Evolutionary conservation across 2,113 vertebrate genomes (phyloP).

Genomic region (Hyaena hyaena): DNA sequence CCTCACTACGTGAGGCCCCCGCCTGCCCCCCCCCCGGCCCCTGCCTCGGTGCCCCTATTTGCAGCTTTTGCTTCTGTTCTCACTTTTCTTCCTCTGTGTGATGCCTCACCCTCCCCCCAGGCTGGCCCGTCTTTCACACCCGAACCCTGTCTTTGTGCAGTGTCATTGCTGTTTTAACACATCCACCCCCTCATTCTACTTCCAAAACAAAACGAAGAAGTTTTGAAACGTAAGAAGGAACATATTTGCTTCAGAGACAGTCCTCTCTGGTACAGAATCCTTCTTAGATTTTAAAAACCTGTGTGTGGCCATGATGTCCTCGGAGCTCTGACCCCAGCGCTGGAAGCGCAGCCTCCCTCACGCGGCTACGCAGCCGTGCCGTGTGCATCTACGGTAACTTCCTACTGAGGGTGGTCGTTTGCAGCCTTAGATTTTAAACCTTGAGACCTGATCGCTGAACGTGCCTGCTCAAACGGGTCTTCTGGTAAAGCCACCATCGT

Average conservation of each 20-base stretch:
- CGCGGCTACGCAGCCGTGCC: rapidly evolving
- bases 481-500: rapidly evolving
- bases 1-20: neutral
- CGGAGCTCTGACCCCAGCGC: rapidly evolving
- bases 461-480: rapidly evolving
- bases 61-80: rapidly evolving
- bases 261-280: rapidly evolving
- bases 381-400: rapidly evolving
- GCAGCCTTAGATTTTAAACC: no score
- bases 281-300: neutral
- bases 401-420: rapidly evolving
- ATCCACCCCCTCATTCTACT: rapidly evolving
- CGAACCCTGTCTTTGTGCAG: rapidly evolving
- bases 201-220: no score
- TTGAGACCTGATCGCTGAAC: rapidly evolving
- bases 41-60: rapidly evolving
- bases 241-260: rapidly evolving
- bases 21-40: no score
- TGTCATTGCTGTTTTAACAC: no score
- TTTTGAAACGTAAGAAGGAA: rapidly evolving
- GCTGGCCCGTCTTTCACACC: rapidly evolving
- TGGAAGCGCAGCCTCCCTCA: rapidly evolving
- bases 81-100: rapidly evolving
- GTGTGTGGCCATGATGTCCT: rapidly evolving
- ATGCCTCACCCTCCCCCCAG: rapidly evolving